These are phyloP conservation scores for Sesia bembeciformis DNA, from an alignment of 2,888 invertebrate species.

Conservation along the genomic window DNA sequence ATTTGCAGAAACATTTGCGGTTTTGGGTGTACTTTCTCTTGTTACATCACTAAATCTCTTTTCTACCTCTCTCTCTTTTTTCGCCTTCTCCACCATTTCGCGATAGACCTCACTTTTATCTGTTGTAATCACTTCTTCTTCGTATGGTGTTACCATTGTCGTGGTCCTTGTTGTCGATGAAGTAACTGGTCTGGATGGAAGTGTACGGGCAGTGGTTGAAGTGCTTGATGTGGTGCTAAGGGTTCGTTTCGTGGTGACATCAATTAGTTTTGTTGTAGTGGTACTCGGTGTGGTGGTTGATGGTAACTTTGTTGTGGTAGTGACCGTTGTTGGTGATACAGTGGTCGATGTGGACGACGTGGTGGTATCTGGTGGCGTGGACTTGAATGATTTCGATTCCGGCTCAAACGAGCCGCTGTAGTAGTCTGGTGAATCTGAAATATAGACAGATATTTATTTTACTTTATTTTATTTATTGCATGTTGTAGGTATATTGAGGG, in stretches of 20 bases:
- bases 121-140: constrained; percentile 10
- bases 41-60: constrained; percentile 1
- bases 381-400: not conserved
- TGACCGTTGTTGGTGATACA: constrained; percentile 1
- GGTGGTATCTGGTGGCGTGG: not conserved
- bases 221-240: constrained; percentile 9
- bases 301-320: constrained; percentile 8
- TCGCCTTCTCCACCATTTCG: constrained; percentile 12
- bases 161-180: constrained; percentile 6
- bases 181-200: not conserved
- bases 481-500: too few relatives aligned
- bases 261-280: constrained; percentile 10
- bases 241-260: constrained; percentile 4
- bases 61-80: constrained; percentile 13
- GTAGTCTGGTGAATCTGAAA: constrained; percentile 11
- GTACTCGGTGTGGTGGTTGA: constrained; percentile 13
- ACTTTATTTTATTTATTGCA: not conserved
- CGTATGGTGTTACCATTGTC: constrained; percentile 6
- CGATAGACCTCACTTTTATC: constrained; percentile 8
- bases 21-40: too few relatives aligned
- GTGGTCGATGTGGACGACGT: not conserved
- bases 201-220: constrained; percentile 1
- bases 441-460: constrained; percentile 6
- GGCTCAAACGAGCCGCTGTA: not conserved
- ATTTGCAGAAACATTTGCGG: too few relatives aligned